phyloP scores from a whole-genome alignment of 2,888 invertebrate species.

The Apomyelois bistriatella region DNA sequence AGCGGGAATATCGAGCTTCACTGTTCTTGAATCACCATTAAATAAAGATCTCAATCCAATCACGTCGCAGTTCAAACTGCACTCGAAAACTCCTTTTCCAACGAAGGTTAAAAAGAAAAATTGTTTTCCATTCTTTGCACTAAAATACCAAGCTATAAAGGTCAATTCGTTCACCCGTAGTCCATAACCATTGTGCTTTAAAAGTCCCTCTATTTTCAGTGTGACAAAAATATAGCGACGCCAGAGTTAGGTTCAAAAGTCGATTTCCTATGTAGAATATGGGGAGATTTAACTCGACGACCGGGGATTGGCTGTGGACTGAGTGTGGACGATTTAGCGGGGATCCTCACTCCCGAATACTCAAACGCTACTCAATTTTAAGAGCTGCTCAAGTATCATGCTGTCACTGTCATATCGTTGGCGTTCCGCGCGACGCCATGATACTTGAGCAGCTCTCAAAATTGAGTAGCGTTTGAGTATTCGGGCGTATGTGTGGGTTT shows the following conservation, averaged over 20 bases:
- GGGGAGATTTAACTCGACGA: conserved; percentile 12
- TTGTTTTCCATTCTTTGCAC: background rate
- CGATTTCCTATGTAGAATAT: conserved; percentile 14
- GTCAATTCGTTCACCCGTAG: background rate
- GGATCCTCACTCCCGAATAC: background rate
- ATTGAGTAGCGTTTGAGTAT: no score
- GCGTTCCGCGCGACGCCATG: no score
- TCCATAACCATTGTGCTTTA: conserved; percentile 3
- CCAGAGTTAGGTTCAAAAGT: conserved; percentile 13
- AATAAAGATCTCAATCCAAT: no score
- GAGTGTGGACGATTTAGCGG: background rate
- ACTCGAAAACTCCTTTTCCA: background rate
- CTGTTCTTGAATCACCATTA: no score
- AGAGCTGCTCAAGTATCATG: no score
- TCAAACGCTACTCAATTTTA: no score
- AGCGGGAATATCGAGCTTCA: no score
- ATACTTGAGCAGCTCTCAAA: no score
- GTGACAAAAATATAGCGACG: conserved; percentile 11
- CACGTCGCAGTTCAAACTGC: background rate
- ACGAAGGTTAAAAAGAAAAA: background rate
- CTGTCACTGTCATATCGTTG: no score
- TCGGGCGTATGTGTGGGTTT: no score
- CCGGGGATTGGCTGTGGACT: background rate
- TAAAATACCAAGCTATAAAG: background rate
- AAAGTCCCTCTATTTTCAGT: conserved; percentile 8